Conservation (phyloP, 2,888 invertebrate genomes). For the Ecliptopera silaceata region DNA sequence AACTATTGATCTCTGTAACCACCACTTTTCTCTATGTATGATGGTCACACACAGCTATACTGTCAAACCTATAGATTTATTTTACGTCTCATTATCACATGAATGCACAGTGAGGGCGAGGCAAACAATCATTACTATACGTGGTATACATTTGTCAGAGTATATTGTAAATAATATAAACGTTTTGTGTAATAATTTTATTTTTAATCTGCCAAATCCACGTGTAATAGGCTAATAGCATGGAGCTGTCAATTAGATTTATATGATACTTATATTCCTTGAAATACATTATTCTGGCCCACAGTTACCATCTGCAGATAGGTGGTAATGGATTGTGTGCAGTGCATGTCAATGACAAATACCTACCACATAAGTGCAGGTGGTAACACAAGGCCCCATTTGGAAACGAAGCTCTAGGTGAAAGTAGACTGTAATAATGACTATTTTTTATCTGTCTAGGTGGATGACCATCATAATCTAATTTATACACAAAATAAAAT, state of each 20-base stretch:
- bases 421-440: constrained; percentile 77
- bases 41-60: constrained; percentile 57
- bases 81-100: constrained; percentile 9
- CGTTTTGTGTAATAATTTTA: constrained; percentile 76
- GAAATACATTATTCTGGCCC: constrained; percentile 58
- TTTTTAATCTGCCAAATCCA: constrained; percentile 75
- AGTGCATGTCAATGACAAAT: neutral
- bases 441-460: constrained; percentile 82
- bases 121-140: constrained; percentile 64
- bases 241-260: constrained; percentile 79
- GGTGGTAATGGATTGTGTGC: neutral
- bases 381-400: constrained; percentile 13
- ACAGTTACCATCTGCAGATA: constrained; percentile 4
- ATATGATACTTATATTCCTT: constrained; percentile 77
- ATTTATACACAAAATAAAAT: constrained; percentile 80
- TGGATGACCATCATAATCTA: constrained; percentile 81
- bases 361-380: constrained; percentile 2
- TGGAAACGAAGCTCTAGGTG: constrained; percentile 69
- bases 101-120: constrained; percentile 69
- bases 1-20: constrained; percentile 62
- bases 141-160: constrained; percentile 73
- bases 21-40: constrained; percentile 44
- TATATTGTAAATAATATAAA: constrained; percentile 79
- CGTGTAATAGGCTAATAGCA: constrained; percentile 73
- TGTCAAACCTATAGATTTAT: constrained; percentile 16